These are phyloP conservation scores for Aurelia sp. DNA, from an alignment of 30 jellyfish, hydroid and myxozoan species.

Conservation along the genomic window DNA sequence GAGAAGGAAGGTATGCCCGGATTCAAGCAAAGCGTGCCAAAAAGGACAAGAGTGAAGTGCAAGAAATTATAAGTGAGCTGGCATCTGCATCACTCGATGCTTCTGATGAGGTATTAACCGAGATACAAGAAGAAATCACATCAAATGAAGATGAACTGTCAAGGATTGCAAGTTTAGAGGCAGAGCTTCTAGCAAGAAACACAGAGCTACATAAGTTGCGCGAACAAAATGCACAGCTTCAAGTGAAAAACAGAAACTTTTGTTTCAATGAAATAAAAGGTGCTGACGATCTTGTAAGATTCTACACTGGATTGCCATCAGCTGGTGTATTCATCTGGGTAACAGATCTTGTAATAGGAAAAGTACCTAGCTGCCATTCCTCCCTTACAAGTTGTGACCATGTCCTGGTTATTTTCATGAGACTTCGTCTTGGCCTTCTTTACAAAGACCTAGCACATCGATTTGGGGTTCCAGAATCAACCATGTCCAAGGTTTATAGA, in stretches of 20 bases:
- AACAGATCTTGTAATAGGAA: constrained; percentile 13
- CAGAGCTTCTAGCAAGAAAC: constrained; percentile 5
- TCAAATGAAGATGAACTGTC: neutral
- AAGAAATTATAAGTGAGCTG: neutral
- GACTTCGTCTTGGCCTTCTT: constrained; percentile 43
- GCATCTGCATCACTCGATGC: neutral
- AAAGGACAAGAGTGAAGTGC: neutral
- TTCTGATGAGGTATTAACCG: neutral
- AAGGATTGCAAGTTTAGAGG: neutral
- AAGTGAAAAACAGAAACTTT: constrained; percentile 11
- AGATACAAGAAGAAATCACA: neutral
- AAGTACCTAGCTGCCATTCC: neutral
- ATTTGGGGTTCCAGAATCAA: constrained; percentile 13
- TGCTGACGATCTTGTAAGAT: constrained; percentile 1
- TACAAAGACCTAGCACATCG: constrained; percentile 45
- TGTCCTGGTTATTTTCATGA: constrained; percentile 37
- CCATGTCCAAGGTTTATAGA: neutral
- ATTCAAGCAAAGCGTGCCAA: constrained; percentile 7
- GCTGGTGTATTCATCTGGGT: constrained; percentile 27
- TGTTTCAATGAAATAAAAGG: constrained; percentile 25
- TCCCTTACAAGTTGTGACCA: constrained; percentile 21
- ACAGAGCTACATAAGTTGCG: neutral
- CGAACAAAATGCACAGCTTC: neutral
- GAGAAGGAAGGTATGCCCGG: constrained; percentile 1
- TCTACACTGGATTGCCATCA: constrained; percentile 37